Base-by-base conservation (phyloP, 2,888 invertebrate species). In the Flexamia atlantica region DNA sequence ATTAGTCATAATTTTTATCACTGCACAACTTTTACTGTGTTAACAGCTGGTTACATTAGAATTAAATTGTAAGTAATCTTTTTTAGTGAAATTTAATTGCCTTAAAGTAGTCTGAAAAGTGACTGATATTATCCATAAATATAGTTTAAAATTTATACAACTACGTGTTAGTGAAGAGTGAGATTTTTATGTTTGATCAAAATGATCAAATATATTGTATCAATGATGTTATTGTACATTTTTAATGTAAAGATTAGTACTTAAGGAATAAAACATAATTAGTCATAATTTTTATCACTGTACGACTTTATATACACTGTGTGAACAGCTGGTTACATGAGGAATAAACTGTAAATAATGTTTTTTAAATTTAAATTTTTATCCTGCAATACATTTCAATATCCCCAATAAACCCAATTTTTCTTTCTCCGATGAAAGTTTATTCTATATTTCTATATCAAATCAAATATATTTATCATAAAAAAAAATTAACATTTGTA, bases 1-100 rank as follows among this genome's bases (percentile, higher is more conserved):
- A 14, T 46, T 46, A 14, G 14, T 46, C 2, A 2, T 46, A 46
- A 12, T 17, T 46, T 46, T 46, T 12, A 14, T 2, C 14, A 46
- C 3, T 12, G 46, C 14, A 46, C n/a, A 23, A 23, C 23, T 53
- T 53, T 53, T 3, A 7, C 7, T 53, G 23, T 53, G 53, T 53
- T 2, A 53, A 14, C 46, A 14, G 46, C 20, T 53, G 20, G 53
- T 53, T n/a, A 23, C 20, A 53, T 53, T 4, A 20, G 20, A 23
- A 53, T 23, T 53, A 23, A 23, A 53, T 23, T 53, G 53, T 53
- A 53, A 53, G 23, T 53, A 53, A 53, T 36, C n/a, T n/a, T n/a
- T n/a, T n/a, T n/a, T n/a, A 9, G 46, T 7, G 17, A 4, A 46
- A 9, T 36, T 4, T 7, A 36, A 36, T 36, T 36, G 9, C 36